A percentile compares a stretch with the other conserved stretches of the same genome.
Conservation (phyloP, 2,888 invertebrate species). For the Stomorhina lunata region DNA sequence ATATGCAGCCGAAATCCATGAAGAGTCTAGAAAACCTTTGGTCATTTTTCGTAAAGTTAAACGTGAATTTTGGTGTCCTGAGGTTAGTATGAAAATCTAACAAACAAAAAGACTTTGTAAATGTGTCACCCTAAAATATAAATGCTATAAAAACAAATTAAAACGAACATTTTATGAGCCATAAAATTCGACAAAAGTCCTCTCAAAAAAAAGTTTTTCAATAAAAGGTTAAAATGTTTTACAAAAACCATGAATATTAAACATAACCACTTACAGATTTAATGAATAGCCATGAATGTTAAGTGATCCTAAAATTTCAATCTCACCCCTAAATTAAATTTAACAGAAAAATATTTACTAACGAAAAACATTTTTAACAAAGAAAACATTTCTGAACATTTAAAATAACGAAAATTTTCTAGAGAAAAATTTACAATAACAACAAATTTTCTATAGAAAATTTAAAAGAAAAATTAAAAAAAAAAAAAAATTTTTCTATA, state of each 20-base stretch:
- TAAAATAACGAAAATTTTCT: too few species aligned
- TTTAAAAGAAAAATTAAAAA: too few species aligned
- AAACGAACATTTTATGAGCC: neutral
- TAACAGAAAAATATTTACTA: too few species aligned
- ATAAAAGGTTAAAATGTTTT: neutral
- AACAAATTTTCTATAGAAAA: too few species aligned
- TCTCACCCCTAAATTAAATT: too few species aligned
- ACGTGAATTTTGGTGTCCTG: conserved; percentile 79
- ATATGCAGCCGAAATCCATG: conserved; percentile 82
- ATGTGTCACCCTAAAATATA: neutral
- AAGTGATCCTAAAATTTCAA: neutral
- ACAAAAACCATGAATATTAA: neutral
- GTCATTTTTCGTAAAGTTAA: conserved; percentile 79
- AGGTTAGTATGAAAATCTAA: conserved; percentile 73
- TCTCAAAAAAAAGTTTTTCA: neutral
- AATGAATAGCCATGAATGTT: neutral
- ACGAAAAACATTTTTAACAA: too few species aligned
- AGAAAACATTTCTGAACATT: too few species aligned
- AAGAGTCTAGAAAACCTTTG: conserved; percentile 80
- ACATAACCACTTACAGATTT: neutral
- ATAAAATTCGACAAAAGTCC: conserved; percentile 9
- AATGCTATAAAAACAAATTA: neutral
- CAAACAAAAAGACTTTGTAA: neutral
- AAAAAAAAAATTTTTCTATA: too few species aligned
- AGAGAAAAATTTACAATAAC: too few species aligned